phyloP scores from a whole-genome alignment of 2,888 invertebrate genomes.

The Strigamia maritima region DNA sequence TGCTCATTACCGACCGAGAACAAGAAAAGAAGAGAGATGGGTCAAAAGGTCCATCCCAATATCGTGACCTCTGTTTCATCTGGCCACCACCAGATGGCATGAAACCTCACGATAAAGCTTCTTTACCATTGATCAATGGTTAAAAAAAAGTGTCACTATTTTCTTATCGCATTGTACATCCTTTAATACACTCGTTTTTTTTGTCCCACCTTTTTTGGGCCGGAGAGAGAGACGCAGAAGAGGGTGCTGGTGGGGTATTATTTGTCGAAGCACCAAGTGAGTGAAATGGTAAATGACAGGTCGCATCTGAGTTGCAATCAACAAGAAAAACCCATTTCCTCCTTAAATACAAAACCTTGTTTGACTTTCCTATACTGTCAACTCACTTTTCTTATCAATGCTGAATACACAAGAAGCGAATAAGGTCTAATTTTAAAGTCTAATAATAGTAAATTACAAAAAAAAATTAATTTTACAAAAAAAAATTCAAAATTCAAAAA shows the following conservation, averaged over 20 bases:
- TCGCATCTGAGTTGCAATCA: conserved; percentile 21
- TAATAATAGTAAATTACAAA: too few relatives aligned
- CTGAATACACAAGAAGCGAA: too few relatives aligned
- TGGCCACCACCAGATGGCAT: not conserved
- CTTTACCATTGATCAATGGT: not conserved
- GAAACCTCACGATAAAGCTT: not conserved
- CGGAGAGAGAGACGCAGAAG: not conserved
- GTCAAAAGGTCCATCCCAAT: not conserved
- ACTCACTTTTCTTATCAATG: not conserved
- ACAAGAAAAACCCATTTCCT: conserved; percentile 20
- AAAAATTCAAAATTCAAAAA: too few relatives aligned
- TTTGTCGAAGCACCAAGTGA: not conserved
- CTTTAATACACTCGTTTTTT: not conserved
- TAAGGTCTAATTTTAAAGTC: too few relatives aligned
- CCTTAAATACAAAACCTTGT: conserved; percentile 16
- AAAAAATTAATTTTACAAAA: too few relatives aligned
- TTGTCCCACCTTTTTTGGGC: not conserved
- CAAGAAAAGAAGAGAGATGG: not conserved
- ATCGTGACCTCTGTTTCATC: not conserved
- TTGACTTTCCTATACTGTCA: not conserved
- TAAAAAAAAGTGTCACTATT: not conserved
- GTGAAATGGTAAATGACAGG: conserved; percentile 2
- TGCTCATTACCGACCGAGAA: not conserved
- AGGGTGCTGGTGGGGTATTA: not conserved
- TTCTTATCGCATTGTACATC: not conserved